Evolutionary conservation across 2,888 invertebrate genomes (phyloP).

Genomic region (Loripinus fragilis): DNA sequence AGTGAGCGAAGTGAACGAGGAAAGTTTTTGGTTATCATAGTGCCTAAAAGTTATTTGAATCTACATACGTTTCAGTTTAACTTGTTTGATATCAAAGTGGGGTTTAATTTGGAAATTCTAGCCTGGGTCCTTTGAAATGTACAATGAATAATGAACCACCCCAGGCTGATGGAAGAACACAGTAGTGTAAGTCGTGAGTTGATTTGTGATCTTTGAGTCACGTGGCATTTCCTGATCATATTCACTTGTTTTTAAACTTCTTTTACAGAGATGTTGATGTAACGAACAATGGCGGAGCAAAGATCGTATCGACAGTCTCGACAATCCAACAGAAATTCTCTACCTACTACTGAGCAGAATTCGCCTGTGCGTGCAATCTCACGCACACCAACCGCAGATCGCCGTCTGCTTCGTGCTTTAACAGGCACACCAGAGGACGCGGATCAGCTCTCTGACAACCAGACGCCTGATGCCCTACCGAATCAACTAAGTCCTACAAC

Average conservation of each 20-base stretch:
- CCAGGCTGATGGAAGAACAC: not conserved
- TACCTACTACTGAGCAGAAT: not conserved
- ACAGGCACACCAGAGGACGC: slow-evolving; percentile 32
- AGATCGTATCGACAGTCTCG: not conserved
- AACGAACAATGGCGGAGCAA: slow-evolving; percentile 1
- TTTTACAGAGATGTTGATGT: not conserved
- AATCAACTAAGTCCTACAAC: not conserved
- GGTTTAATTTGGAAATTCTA: too few relatives aligned
- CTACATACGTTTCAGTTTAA: too few relatives aligned
- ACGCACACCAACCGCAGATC: slow-evolving; percentile 54
- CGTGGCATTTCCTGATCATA: not conserved
- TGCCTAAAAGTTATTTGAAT: too few relatives aligned
- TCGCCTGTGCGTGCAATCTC: slow-evolving; percentile 38
- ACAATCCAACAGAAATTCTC: slow-evolving; percentile 25
- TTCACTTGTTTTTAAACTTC: not conserved
- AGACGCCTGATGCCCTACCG: not conserved
- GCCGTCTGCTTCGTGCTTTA: slow-evolving; percentile 35
- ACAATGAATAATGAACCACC: not conserved
- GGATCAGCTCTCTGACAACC: not conserved
- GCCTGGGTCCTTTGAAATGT: too few relatives aligned
- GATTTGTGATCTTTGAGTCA: not conserved
- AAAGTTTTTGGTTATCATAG: too few relatives aligned
- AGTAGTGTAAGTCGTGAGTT: too few relatives aligned
- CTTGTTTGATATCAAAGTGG: too few relatives aligned
- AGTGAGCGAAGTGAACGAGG: too few relatives aligned